phyloP scores from a whole-genome alignment of 37 sponge, comb jelly and placozoan species.

The Aphrocallistes beatrix region DNA sequence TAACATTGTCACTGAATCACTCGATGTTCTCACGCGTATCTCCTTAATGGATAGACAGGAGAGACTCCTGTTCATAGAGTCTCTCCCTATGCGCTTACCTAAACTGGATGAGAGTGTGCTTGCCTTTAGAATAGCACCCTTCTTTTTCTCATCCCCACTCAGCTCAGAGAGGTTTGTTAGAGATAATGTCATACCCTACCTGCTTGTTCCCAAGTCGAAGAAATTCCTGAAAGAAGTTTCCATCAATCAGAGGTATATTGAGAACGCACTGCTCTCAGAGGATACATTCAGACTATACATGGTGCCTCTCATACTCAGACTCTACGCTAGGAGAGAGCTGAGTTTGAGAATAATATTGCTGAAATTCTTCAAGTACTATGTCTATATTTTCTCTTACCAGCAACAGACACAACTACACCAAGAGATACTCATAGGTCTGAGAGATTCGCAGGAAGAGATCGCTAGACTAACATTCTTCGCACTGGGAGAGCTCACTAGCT shows the following conservation, averaged over 20 bases:
- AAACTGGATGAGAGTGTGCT: not conserved
- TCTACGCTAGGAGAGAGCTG: not conserved
- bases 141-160: not conserved
- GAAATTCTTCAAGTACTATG: slow-evolving; percentile 3
- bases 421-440: not conserved
- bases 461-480: slow-evolving; percentile 15
- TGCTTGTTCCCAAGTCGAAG: not conserved
- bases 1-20: not conserved
- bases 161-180: not conserved
- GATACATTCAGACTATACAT: slow-evolving; percentile 1
- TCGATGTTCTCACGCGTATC: not conserved
- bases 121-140: not conserved
- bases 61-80: not conserved
- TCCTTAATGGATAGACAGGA: not conserved
- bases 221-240: not conserved
- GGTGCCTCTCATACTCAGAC: not conserved
- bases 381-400: not conserved
- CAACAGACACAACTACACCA: not conserved
- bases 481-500: not conserved
- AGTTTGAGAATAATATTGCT: not conserved
- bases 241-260: not conserved
- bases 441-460: not conserved
- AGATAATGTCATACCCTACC: not conserved
- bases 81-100: not conserved
- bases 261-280: not conserved